Evolutionary conservation across 2,888 invertebrate genomes (phyloP).

Genomic region (Aspidiotus destructor): DNA sequence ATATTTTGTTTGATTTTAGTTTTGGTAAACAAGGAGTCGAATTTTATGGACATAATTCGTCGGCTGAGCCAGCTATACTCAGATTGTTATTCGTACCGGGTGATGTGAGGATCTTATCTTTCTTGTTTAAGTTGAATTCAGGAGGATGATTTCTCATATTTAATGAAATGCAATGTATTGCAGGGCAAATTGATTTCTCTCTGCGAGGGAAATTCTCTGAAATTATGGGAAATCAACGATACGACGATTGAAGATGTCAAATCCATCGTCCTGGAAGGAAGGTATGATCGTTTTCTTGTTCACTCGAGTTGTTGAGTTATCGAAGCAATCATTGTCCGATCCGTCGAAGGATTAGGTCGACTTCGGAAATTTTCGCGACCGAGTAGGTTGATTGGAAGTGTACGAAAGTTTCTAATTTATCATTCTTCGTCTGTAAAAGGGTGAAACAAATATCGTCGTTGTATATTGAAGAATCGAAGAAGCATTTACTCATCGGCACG

Average conservation of each 20-base stretch:
- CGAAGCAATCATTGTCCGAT: no score
- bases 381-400: no score
- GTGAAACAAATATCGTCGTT: conserved; percentile 84
- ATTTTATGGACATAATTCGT: conserved; percentile 69
- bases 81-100: conserved; percentile 55
- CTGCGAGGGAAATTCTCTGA: conserved; percentile 86
- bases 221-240: conserved; percentile 88
- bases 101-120: conserved; percentile 45
- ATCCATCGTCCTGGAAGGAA: conserved; percentile 71
- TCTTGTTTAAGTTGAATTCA: no score
- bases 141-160: background rate
- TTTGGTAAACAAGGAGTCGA: conserved; percentile 91
- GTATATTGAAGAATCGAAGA: conserved; percentile 69
- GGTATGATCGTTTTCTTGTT: conserved; percentile 42
- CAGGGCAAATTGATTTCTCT: conserved; percentile 74
- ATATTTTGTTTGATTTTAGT: conserved; percentile 41
- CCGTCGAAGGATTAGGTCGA: no score
- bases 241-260: conserved; percentile 71
- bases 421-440: conserved; percentile 39
- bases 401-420: no score
- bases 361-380: no score
- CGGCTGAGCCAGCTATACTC: conserved; percentile 60
- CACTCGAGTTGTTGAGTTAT: no score
- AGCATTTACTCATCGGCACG: conserved; percentile 78
- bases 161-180: background rate